Evolutionary conservation across 37 sponge, comb jelly and placozoan genomes (phyloP).

Genomic region (Lycopodina hypogea): DNA sequence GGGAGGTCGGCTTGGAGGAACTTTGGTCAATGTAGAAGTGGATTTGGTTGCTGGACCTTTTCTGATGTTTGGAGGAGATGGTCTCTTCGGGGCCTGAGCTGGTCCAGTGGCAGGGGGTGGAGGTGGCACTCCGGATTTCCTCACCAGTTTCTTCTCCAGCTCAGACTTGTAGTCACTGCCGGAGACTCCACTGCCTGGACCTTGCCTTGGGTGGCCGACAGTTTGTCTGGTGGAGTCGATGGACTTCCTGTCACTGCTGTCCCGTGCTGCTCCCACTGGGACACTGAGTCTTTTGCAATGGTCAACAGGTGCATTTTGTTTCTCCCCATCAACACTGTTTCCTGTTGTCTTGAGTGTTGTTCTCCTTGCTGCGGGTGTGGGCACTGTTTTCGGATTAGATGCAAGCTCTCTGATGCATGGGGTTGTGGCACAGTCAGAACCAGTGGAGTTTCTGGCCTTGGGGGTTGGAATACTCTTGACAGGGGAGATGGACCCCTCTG

Average conservation of each 20-base stretch:
- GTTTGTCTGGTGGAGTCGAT: background rate
- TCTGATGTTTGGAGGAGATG: conserved; percentile 1
- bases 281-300: background rate
- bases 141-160: background rate
- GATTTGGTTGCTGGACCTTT: conserved; percentile 9
- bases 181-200: background rate
- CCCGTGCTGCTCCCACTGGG: background rate
- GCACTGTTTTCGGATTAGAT: too few relatives aligned
- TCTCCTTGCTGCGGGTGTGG: too few relatives aligned
- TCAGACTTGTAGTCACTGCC: conserved; percentile 1
- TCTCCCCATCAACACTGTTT: too few relatives aligned
- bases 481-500: too few relatives aligned
- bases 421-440: too few relatives aligned
- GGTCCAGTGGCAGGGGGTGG: background rate
- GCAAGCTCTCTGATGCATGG: too few relatives aligned
- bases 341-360: too few relatives aligned
- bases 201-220: background rate
- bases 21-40: background rate
- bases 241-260: background rate
- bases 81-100: conserved; percentile 1
- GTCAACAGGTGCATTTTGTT: too few relatives aligned
- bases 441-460: too few relatives aligned
- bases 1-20: conserved; percentile 33
- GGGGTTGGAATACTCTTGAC: too few relatives aligned
- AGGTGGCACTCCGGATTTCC: background rate